Percentiles rank a stretch among this genome's conserved stretches.
Conservation (phyloP, 2,797 vertebrate genomes). For the Rhynchotus rufescens region DNA sequence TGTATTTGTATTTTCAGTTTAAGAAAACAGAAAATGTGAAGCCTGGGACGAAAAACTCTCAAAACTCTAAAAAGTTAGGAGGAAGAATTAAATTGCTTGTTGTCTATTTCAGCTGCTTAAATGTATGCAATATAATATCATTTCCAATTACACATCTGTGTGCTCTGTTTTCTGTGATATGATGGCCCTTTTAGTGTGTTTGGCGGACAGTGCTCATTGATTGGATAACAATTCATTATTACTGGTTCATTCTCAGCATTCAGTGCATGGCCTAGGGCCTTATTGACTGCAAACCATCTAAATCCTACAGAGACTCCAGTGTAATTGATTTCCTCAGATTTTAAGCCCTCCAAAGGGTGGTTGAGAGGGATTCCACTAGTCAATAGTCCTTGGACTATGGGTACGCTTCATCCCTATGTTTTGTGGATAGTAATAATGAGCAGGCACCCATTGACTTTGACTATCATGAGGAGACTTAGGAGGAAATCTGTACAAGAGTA, state of each 20-base stretch:
- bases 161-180: not conserved
- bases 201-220: not conserved
- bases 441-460: not conserved
- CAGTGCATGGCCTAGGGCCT: not conserved
- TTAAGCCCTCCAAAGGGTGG: not conserved
- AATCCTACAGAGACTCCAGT: not conserved
- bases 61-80: not conserved
- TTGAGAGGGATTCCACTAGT: not conserved
- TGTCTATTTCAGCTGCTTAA: not conserved
- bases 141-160: not conserved
- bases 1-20: fast-evolving
- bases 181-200: not conserved
- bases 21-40: not conserved
- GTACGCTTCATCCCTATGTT: not conserved
- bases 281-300: not conserved
- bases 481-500: not conserved
- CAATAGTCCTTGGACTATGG: not conserved
- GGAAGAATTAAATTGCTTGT: not conserved
- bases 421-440: not conserved
- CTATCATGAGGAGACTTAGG: not conserved
- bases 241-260: not conserved
- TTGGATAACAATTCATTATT: not conserved
- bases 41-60: not conserved
- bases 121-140: not conserved
- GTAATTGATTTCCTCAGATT: not conserved